Evolutionary conservation across 2,797 vertebrate species (phyloP).

Genomic region (Eutrigla gurnardus): DNA sequence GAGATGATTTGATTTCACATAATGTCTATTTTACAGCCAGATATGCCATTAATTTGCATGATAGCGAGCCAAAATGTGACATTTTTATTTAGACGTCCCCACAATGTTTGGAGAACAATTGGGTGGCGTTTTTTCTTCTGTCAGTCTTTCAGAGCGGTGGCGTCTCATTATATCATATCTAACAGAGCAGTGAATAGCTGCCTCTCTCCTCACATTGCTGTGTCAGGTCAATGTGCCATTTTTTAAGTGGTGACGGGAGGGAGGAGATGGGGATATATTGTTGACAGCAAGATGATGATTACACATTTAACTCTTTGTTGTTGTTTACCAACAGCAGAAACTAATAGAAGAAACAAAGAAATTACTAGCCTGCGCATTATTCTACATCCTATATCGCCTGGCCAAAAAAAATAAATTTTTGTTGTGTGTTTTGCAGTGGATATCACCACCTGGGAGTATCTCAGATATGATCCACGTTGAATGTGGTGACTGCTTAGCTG

Average conservation of each 20-base stretch:
- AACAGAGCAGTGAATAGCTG: constrained; percentile 81
- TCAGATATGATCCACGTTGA: constrained; percentile 14
- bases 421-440: background rate
- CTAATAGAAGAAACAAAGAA: constrained; percentile 53
- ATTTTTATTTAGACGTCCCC: constrained; percentile 83
- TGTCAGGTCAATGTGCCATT: constrained; percentile 84
- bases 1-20: constrained; percentile 87
- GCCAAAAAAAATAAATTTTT: background rate
- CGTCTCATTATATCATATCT: constrained; percentile 86
- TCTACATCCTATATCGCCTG: constrained; percentile 17
- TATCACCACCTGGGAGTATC: background rate
- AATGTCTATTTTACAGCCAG: constrained; percentile 86
- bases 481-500: constrained; percentile 7
- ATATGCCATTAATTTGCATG: constrained; percentile 86
- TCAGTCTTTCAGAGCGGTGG: constrained; percentile 77
- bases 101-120: constrained; percentile 85
- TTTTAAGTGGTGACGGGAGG: constrained; percentile 77
- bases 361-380: constrained; percentile 32
- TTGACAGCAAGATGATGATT: constrained; percentile 77
- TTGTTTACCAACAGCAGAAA: constrained; percentile 70
- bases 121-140: constrained; percentile 82
- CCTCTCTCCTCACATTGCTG: constrained; percentile 79
- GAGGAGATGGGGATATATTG: constrained; percentile 53
- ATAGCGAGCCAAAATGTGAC: constrained; percentile 83
- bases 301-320: constrained; percentile 75